Percentiles rank a stretch among this genome's conserved stretches.
These are phyloP conservation scores for Rhorus exstirpatorius DNA, from an alignment of 2,888 invertebrate genomes.

Conservation along the genomic window DNA sequence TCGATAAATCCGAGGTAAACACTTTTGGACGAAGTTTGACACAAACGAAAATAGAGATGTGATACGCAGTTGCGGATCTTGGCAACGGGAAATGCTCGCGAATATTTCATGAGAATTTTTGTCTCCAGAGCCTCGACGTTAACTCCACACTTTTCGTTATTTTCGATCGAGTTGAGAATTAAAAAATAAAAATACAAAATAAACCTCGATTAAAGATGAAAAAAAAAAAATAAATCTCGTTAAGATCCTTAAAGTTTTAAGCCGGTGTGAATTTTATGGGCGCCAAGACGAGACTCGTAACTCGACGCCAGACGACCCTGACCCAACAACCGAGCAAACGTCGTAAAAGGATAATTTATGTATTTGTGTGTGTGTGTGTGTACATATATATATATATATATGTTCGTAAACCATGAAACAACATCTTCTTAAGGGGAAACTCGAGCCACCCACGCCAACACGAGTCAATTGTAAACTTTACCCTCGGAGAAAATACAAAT, in stretches of 20 bases:
- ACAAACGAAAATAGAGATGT: constrained; percentile 50
- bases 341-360: constrained; percentile 77
- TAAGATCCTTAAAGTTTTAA: constrained; percentile 60
- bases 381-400: constrained; percentile 3
- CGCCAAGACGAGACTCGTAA: constrained; percentile 77
- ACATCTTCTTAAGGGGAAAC: constrained; percentile 53
- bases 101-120: neutral
- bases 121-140: neutral
- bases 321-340: constrained; percentile 78
- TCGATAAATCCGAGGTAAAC: neutral
- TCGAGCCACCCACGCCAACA: constrained; percentile 62
- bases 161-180: neutral
- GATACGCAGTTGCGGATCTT: constrained; percentile 60
- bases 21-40: constrained; percentile 29
- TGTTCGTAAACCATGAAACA: constrained; percentile 55
- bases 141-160: neutral
- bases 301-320: constrained; percentile 74
- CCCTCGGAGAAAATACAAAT: neutral
- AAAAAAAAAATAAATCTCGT: constrained; percentile 53
- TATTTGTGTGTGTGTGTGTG: too few relatives aligned
- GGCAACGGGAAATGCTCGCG: constrained; percentile 38
- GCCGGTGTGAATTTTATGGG: constrained; percentile 78
- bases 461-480: constrained; percentile 16
- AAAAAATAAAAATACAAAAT: neutral
- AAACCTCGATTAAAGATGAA: constrained; percentile 56